A percentile compares a stretch with the other conserved stretches of the same genome.
phyloP scores from a whole-genome alignment of 2,888 invertebrate species.

The Heliothis peltigera region DNA sequence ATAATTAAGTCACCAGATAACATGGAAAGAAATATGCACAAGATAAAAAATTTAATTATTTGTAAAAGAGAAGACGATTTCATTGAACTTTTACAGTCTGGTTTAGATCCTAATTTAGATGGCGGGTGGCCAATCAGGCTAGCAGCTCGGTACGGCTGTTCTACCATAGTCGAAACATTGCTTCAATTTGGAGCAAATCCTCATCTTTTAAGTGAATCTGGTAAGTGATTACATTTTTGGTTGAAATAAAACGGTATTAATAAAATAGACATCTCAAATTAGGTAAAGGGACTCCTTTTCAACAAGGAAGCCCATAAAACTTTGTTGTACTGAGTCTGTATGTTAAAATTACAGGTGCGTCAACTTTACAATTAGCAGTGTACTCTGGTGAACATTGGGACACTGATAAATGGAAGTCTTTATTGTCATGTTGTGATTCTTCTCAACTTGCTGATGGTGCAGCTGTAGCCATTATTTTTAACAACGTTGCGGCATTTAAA shows the following conservation, averaged over 20 bases:
- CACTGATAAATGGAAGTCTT: constrained; percentile 77
- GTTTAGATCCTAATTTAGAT: constrained; percentile 82
- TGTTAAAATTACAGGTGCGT: constrained; percentile 74
- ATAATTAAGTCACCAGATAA: neutral
- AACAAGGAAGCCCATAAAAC: too few relatives aligned
- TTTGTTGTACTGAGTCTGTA: neutral
- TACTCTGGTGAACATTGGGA: constrained; percentile 82
- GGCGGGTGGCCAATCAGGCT: constrained; percentile 85
- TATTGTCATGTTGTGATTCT: constrained; percentile 84
- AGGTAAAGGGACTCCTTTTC: neutral
- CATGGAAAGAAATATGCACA: constrained; percentile 71
- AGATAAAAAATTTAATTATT: constrained; percentile 73
- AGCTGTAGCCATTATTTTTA: constrained; percentile 85
- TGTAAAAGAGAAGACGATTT: constrained; percentile 74
- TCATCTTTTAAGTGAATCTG: constrained; percentile 81
- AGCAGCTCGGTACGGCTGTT: constrained; percentile 81
- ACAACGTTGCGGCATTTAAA: constrained; percentile 77
- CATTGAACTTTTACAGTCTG: constrained; percentile 72
- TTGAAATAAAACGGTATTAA: too few relatives aligned
- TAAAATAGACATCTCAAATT: too few relatives aligned
- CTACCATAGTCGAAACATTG: constrained; percentile 75
- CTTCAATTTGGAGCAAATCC: constrained; percentile 84
- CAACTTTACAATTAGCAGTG: constrained; percentile 84
- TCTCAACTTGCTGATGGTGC: constrained; percentile 87
- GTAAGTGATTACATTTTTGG: constrained; percentile 71